Conservation (phyloP, 1,140 invertebrate species). For the Calosoma granatense region DNA sequence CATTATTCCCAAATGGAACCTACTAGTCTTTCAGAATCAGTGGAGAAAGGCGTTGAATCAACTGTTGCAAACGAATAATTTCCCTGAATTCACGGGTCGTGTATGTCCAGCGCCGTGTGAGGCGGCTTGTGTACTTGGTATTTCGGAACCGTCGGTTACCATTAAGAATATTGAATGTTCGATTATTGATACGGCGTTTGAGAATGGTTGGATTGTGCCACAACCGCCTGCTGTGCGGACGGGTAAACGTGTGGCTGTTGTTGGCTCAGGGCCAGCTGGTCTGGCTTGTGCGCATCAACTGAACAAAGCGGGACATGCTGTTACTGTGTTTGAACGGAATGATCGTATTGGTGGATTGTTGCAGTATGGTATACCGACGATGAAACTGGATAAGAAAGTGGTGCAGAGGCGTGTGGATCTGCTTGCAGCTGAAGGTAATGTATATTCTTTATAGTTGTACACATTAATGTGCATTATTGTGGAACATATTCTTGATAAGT, state of each 20-base stretch:
- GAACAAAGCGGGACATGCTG: slow-evolving; percentile 70
- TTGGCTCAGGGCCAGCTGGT: slow-evolving; percentile 92
- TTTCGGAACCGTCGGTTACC: slow-evolving; percentile 91
- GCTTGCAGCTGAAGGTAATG: slow-evolving; percentile 70
- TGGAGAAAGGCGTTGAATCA: slow-evolving; percentile 96
- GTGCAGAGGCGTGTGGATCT: slow-evolving; percentile 84
- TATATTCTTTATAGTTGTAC: too few relatives aligned
- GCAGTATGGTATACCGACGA: slow-evolving; percentile 96
- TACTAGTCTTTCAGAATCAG: slow-evolving; percentile 86
- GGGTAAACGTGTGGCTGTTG: slow-evolving; percentile 81
- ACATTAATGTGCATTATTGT: too few relatives aligned
- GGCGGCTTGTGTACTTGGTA: slow-evolving; percentile 94
- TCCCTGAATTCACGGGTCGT: slow-evolving; percentile 97
- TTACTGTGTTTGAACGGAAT: slow-evolving; percentile 95
- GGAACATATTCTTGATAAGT: too few relatives aligned
- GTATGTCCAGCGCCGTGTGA: slow-evolving; percentile 99
- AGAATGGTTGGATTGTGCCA: slow-evolving; percentile 89
- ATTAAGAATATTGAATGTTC: slow-evolving; percentile 99
- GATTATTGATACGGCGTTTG: slow-evolving; percentile 91
- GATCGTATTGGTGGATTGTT: slow-evolving; percentile 89
- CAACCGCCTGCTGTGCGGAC: slow-evolving; percentile 60
- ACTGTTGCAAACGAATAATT: slow-evolving; percentile 96
- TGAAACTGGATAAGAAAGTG: slow-evolving; percentile 91
- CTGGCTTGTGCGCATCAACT: slow-evolving; percentile 95
- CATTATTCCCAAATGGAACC: slow-evolving; percentile 99